phyloP scores from a whole-genome alignment of 2,888 invertebrate genomes.

The Nipponacmea schrenckii region DNA sequence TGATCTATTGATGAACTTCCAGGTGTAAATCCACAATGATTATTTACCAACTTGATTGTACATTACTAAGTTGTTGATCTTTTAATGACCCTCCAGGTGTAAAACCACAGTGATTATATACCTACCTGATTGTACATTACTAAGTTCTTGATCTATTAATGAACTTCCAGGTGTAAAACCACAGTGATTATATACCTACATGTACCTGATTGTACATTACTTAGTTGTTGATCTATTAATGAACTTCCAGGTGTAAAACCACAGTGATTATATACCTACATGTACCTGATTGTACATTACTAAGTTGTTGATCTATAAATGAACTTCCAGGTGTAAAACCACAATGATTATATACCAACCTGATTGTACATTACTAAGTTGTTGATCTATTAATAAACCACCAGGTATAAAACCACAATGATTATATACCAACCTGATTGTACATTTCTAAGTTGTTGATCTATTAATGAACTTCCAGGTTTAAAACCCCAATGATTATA shows the following conservation, averaged over 20 bases:
- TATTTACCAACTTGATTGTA: slow-evolving; percentile 27
- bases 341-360: slow-evolving; percentile 31
- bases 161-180: slow-evolving; percentile 36
- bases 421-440: slow-evolving; percentile 26
- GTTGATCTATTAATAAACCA: slow-evolving; percentile 32
- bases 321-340: slow-evolving; percentile 36
- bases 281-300: slow-evolving; percentile 32
- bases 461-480: slow-evolving; percentile 30
- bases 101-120: too few species aligned
- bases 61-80: slow-evolving; percentile 31
- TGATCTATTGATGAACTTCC: slow-evolving; percentile 32
- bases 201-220: slow-evolving; percentile 32
- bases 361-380: slow-evolving; percentile 30
- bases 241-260: slow-evolving; percentile 12
- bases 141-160: slow-evolving; percentile 34
- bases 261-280: too few species aligned
- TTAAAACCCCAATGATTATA: slow-evolving; percentile 39
- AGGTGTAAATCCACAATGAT: slow-evolving; percentile 40
- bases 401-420: neutral
- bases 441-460: slow-evolving; percentile 30
- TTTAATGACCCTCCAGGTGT: slow-evolving; percentile 23
- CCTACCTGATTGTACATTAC: slow-evolving; percentile 30
- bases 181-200: slow-evolving; percentile 29
- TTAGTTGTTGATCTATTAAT: slow-evolving; percentile 34
- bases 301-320: slow-evolving; percentile 34